A percentile compares a stretch with the other conserved stretches of the same genome.
Conservation (phyloP, 2,888 invertebrate genomes). For the Rapana venosa region DNA sequence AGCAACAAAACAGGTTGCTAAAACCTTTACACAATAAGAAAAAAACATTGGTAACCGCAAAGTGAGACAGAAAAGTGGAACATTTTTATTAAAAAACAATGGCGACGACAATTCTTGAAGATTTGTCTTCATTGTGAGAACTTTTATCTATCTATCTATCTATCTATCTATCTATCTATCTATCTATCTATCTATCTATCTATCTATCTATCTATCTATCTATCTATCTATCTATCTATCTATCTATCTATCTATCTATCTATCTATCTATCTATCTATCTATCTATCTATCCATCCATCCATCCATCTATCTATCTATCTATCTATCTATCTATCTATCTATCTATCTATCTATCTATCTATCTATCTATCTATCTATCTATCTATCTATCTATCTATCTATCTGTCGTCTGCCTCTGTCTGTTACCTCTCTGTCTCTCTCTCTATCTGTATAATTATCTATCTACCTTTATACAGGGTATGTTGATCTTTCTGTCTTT, state of each 20-base stretch:
- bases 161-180: background rate
- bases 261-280: background rate
- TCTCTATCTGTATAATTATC: too few relatives aligned
- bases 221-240: conserved; percentile 31
- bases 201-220: conserved; percentile 18
- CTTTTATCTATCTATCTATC: background rate
- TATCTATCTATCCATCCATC: background rate
- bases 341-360: too few relatives aligned
- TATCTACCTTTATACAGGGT: too few relatives aligned
- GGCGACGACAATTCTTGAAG: background rate
- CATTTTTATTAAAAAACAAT: background rate
- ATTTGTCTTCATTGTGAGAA: background rate
- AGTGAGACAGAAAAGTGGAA: too few relatives aligned
- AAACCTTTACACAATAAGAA: too few relatives aligned
- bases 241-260: conserved; percentile 31
- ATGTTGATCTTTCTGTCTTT: too few relatives aligned
- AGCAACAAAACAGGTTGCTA: too few relatives aligned
- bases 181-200: conserved; percentile 17
- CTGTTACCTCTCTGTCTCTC: too few relatives aligned
- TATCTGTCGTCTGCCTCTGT: background rate
- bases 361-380: too few relatives aligned
- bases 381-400: background rate
- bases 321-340: background rate
- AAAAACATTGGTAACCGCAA: too few relatives aligned
- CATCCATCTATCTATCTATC: too few relatives aligned